Evolutionary conservation across 2,113 vertebrate genomes (phyloP), one percentile per base, ranked within the genome.

Genomic region (Thunnus maccoyii): DNA sequence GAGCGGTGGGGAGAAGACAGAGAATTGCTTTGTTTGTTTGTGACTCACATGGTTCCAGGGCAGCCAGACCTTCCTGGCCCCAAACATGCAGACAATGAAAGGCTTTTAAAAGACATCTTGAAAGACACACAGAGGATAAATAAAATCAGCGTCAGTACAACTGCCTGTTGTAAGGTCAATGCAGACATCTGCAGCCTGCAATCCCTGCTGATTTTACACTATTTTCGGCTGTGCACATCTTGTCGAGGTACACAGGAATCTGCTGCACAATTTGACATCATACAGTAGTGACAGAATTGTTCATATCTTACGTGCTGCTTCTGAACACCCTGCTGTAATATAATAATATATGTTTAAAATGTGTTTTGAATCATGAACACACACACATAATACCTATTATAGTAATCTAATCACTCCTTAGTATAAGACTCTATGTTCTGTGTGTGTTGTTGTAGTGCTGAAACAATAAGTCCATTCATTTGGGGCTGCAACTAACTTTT

Each of bases 21-120:
- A 91, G 89, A 80, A 82, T 66, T n/a, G 20, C 83, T 86, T 93
- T 93, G 89, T 93, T 77, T 46, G 61, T 12, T 50, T 72, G 62
- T 82, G 86, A 85, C 89, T 91, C 83, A 88, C 86, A 86, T 83
- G 88, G 76, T 86, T 86, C 65, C 73, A 61, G 82, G 72, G 84
- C 71, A 84, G 66, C 25, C 62, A 78, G 75, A 70, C 67, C 78
- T 73, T 64, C 69, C 62, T 9, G 36, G 78, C 67, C 65, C 67
- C 32, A 47, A 67, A 79, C 67, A 55, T 20, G 41, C 57, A 71
- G 51, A 89, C 91, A 92, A 91, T 68, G 68, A 64, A 51, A 54
- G 10, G 54, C 79, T 89, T 88, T 90, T 78, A 76, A 84, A 68
- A 62, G 46, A 69, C 25, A 0, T 46, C 36, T 60, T 68, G 32